Percentiles rank a stretch among this genome's conserved stretches.
Evolutionary conservation across 2,113 vertebrate genomes (phyloP).

Genomic region (Smithornis capensis): DNA sequence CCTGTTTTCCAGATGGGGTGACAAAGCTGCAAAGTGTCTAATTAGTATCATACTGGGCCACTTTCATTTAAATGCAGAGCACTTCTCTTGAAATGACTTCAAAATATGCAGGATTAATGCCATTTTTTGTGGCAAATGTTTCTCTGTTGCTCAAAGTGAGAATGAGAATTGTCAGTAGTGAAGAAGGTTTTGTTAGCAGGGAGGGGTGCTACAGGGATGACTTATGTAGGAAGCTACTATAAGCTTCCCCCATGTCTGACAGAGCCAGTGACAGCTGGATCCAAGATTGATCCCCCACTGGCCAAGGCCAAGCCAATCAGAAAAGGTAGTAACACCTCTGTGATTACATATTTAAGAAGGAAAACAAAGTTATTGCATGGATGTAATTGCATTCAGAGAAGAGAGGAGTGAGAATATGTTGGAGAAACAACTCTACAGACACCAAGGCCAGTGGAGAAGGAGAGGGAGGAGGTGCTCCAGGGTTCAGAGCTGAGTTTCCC

Average conservation of each 20-base stretch:
- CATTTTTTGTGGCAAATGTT: not conserved
- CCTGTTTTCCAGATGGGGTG: conserved; percentile 6
- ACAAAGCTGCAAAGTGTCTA: conserved; percentile 25
- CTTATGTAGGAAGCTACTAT: not conserved
- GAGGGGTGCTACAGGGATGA: fast-evolving
- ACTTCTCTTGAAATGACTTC: conserved; percentile 16
- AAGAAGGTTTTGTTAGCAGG: not conserved
- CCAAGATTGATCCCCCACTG: fast-evolving
- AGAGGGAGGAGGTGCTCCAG: not conserved
- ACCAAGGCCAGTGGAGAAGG: not conserved
- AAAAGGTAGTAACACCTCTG: not conserved
- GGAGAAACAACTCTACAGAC: not conserved
- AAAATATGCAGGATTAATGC: conserved; percentile 60
- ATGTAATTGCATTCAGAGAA: not conserved
- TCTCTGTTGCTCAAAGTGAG: conserved; percentile 46
- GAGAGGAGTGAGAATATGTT: not conserved
- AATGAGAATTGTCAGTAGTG: conserved; percentile 51
- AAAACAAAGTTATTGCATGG: not conserved
- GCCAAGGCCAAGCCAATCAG: not conserved
- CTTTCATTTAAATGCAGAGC: conserved; percentile 59
- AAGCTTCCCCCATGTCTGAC: not conserved
- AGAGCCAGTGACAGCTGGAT: not conserved
- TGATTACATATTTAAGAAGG: not conserved
- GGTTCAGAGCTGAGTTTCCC: fast-evolving
- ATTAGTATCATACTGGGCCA: conserved; percentile 56